These are phyloP conservation scores for Nibea coibor DNA, from an alignment of 2,113 vertebrate species.

Conservation along the genomic window DNA sequence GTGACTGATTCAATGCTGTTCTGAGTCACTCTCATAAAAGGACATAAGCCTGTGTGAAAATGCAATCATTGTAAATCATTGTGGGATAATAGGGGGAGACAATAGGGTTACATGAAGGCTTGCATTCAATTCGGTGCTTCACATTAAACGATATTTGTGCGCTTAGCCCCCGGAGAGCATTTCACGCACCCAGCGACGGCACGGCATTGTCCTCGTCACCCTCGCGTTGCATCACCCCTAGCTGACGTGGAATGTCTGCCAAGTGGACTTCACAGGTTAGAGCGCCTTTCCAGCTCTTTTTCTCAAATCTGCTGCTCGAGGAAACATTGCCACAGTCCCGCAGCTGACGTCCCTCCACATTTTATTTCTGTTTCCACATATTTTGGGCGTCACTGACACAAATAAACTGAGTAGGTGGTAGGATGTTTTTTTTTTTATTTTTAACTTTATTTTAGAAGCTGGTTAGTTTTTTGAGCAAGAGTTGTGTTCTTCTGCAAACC, in stretches of 20 bases:
- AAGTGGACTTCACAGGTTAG: neutral
- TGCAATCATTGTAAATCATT: slow-evolving; percentile 19
- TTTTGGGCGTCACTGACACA: neutral
- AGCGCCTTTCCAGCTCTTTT: slow-evolving; percentile 12
- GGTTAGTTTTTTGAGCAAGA: neutral
- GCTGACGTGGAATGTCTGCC: slow-evolving; percentile 6
- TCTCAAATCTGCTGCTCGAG: neutral
- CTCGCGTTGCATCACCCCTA: slow-evolving; percentile 32
- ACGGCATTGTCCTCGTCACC: slow-evolving; percentile 23
- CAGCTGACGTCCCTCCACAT: neutral
- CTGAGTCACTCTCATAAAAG: slow-evolving; percentile 16
- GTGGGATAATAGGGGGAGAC: neutral
- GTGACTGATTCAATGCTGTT: slow-evolving; percentile 21
- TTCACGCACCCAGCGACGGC: slow-evolving; percentile 6
- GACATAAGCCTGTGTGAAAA: slow-evolving; percentile 27
- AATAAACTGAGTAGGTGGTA: neutral
- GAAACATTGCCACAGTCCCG: neutral
- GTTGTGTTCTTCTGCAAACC: neutral
- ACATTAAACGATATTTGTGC: slow-evolving; percentile 21
- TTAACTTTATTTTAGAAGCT: neutral
- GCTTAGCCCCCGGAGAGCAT: slow-evolving; percentile 13
- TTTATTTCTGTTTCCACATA: too few relatives aligned
- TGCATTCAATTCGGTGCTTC: slow-evolving; percentile 22
- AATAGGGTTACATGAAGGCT: slow-evolving; percentile 6
- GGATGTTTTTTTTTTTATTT: too few relatives aligned